Evolutionary conservation across 2,113 vertebrate genomes (phyloP).

Genomic region (Himantopus leucocephalus): DNA sequence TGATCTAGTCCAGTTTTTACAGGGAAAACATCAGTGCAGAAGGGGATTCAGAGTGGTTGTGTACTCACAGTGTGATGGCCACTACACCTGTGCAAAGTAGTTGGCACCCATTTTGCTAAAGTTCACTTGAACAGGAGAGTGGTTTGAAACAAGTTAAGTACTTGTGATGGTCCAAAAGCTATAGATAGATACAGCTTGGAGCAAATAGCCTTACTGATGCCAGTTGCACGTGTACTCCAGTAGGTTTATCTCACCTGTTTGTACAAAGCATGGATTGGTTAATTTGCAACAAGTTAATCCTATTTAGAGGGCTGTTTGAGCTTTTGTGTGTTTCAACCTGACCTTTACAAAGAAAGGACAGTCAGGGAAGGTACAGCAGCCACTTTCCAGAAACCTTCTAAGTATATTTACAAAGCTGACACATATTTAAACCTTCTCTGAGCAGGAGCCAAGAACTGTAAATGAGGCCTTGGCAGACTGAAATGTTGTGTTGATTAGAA

Average conservation of each 20-base stretch:
- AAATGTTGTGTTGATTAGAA: neutral
- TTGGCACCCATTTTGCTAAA: neutral
- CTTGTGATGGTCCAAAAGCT: neutral
- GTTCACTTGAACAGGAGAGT: neutral
- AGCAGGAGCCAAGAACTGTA: neutral
- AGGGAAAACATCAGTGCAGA: neutral
- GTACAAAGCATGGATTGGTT: neutral
- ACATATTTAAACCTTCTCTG: neutral
- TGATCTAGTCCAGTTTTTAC: neutral
- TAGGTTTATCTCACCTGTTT: neutral
- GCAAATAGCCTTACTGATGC: neutral
- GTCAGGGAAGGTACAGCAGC: neutral
- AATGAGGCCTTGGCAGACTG: neutral
- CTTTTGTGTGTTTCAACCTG: neutral
- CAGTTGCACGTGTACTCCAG: neutral
- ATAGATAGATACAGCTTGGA: neutral
- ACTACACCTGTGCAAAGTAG: neutral
- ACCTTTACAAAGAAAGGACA: neutral
- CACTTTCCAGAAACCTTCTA: neutral
- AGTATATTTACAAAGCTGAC: neutral
- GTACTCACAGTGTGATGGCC: neutral
- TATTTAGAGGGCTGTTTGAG: neutral
- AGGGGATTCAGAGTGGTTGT: neutral
- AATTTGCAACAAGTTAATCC: neutral
- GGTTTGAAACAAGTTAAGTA: neutral